phyloP scores from a whole-genome alignment of 2,888 invertebrate species.

The Coenonympha arcania region DNA sequence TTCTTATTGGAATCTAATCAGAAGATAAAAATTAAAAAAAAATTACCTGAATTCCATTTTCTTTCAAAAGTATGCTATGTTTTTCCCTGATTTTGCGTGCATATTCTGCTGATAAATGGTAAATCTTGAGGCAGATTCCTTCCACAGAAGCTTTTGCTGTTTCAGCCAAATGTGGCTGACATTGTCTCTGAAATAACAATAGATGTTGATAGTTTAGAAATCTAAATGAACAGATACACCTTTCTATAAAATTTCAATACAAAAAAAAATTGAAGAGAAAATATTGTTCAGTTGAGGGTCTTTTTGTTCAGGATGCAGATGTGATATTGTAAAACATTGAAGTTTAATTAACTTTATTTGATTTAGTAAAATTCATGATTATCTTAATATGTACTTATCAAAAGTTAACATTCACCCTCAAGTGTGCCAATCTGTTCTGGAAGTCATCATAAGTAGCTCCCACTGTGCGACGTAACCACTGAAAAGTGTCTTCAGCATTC shows the following conservation, averaged over 20 bases:
- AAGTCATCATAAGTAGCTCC: conserved; percentile 96
- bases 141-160: conserved; percentile 96
- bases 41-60: conserved; percentile 82
- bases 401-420: conserved; percentile 74
- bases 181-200: conserved; percentile 78
- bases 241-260: too few relatives aligned
- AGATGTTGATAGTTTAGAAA: too few relatives aligned
- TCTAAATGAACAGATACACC: too few relatives aligned
- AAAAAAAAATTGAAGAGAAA: too few relatives aligned
- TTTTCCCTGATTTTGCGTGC: conserved; percentile 92
- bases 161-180: conserved; percentile 95
- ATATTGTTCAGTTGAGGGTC: too few relatives aligned
- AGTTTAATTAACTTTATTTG: too few relatives aligned
- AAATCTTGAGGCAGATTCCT: conserved; percentile 95
- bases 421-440: conserved; percentile 88
- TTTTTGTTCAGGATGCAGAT: too few relatives aligned
- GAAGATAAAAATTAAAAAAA: not conserved
- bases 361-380: too few relatives aligned
- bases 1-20: not conserved
- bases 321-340: too few relatives aligned
- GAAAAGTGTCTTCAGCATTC: conserved; percentile 98
- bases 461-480: conserved; percentile 93
- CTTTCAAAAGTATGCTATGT: conserved; percentile 87
- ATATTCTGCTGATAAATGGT: conserved; percentile 92
- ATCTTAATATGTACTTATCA: not conserved